Conservation (phyloP, 2,113 vertebrate genomes). For the Hiodon alosoides region DNA sequence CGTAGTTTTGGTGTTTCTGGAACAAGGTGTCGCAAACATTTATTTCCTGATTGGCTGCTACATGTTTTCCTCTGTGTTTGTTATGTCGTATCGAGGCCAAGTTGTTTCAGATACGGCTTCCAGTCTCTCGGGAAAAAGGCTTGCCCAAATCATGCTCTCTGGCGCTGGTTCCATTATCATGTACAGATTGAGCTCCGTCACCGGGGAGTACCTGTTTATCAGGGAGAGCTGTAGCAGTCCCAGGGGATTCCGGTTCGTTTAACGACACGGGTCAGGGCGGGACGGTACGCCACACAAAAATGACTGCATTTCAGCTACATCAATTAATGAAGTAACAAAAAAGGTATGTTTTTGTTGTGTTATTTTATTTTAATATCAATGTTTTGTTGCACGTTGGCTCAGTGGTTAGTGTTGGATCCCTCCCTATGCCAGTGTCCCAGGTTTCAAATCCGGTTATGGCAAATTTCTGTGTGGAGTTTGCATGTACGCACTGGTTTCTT, state of each 20-base stretch:
- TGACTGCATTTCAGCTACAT: too few relatives aligned
- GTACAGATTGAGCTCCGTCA: conserved; percentile 46
- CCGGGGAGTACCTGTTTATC: conserved; percentile 55
- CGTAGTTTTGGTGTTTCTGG: too few relatives aligned
- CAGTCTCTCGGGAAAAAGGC: conserved; percentile 32
- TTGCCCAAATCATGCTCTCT: conserved; percentile 29
- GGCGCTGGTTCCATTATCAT: conserved; percentile 49
- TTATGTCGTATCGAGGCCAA: neutral
- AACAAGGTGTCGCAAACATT: neutral
- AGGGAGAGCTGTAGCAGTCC: conserved; percentile 45
- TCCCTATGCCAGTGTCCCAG: too few relatives aligned
- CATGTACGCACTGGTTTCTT: too few relatives aligned
- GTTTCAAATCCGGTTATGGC: too few relatives aligned
- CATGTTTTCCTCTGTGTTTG: neutral
- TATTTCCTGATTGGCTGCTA: neutral
- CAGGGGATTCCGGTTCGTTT: conserved; percentile 45
- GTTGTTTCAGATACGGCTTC: neutral
- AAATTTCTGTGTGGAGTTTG: too few relatives aligned
- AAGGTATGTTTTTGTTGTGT: neutral
- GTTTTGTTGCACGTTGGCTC: too few relatives aligned
- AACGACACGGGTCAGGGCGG: conserved; percentile 1
- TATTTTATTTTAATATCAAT: too few relatives aligned
- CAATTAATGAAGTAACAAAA: too few relatives aligned
- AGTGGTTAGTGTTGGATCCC: too few relatives aligned
- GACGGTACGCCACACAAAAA: neutral